Conservation (phyloP, 2,888 invertebrate genomes). For the Amblyjoppa proteus region DNA sequence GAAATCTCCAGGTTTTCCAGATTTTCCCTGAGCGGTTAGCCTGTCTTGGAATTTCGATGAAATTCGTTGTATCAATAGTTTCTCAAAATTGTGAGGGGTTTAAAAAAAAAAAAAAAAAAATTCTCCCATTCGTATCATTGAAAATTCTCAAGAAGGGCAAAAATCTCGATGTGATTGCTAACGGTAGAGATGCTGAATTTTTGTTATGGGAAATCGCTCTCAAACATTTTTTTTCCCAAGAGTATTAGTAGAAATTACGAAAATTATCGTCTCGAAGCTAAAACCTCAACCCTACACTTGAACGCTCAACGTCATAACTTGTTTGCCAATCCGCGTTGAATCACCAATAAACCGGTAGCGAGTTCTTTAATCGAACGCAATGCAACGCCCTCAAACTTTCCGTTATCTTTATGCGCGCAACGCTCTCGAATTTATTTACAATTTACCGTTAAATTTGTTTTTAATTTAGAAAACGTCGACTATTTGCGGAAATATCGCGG, state of each 20-base stretch:
- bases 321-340: background rate
- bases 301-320: background rate
- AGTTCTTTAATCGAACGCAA: background rate
- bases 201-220: background rate
- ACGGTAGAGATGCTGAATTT: background rate
- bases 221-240: background rate
- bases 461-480: conserved; percentile 31
- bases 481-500: background rate
- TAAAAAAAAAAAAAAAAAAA: too few relatives aligned
- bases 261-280: background rate
- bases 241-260: background rate
- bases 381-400: background rate
- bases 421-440: background rate
- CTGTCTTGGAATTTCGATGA: too few relatives aligned
- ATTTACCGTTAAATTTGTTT: conserved; percentile 38
- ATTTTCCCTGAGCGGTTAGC: too few relatives aligned
- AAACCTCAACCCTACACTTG: background rate
- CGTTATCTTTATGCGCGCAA: conserved; percentile 7
- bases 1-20: too few relatives aligned
- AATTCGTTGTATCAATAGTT: too few relatives aligned
- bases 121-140: too few relatives aligned
- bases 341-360: background rate
- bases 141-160: too few relatives aligned
- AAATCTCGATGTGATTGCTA: too few relatives aligned
- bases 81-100: too few relatives aligned